These are phyloP conservation scores for Coracopsis vasa DNA, from an alignment of 2,113 vertebrate genomes.

Conservation along the genomic window DNA sequence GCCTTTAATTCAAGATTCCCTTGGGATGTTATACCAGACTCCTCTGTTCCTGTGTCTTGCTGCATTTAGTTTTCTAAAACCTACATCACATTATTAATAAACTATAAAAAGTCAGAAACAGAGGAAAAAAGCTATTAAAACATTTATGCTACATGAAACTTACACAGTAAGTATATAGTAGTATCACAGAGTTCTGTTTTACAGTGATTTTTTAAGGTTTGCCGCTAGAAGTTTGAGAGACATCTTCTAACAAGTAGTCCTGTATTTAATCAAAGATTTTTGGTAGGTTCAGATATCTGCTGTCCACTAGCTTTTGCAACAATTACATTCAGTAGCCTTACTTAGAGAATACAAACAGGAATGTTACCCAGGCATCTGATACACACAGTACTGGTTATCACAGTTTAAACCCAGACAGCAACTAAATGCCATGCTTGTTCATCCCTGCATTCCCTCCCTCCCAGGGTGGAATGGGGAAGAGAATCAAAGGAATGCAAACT, in stretches of 20 bases:
- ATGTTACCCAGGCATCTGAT: neutral
- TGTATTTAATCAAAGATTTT: neutral
- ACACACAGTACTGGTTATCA: accelerated
- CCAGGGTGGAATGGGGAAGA: neutral
- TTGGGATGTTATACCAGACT: neutral
- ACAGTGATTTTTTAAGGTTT: neutral
- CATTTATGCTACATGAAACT: neutral
- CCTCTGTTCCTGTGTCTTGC: neutral
- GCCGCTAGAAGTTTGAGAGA: neutral
- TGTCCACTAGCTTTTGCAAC: neutral
- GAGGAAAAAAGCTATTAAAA: neutral
- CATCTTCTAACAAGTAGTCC: neutral
- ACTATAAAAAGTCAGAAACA: neutral
- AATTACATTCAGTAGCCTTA: neutral
- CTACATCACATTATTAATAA: neutral
- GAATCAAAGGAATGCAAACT: neutral
- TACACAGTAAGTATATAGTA: neutral
- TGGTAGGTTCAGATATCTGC: neutral
- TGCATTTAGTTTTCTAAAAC: neutral
- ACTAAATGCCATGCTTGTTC: neutral
- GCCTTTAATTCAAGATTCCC: neutral
- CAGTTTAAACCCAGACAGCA: neutral
- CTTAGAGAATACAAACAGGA: neutral
- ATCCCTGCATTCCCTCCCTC: neutral
- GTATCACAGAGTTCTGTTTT: neutral